A percentile compares a stretch with the other conserved stretches of the same genome.
Conservation (phyloP, 2,113 vertebrate species). For the Thymallus thymallus region DNA sequence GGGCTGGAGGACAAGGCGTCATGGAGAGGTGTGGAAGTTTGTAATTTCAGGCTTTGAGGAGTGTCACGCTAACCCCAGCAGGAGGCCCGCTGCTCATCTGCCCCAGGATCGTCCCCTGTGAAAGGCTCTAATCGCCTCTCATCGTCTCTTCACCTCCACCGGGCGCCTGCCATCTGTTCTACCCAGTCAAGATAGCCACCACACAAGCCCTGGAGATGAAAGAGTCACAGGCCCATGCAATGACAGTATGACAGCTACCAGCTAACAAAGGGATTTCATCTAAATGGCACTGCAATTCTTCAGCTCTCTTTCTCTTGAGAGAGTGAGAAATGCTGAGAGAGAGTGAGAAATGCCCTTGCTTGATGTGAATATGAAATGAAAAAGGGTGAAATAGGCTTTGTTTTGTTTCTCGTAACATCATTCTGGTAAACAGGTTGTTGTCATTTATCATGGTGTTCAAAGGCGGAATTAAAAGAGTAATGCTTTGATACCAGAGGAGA, state of each 20-base stretch:
- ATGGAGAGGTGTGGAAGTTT: conserved; percentile 25
- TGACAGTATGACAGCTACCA: conserved; percentile 13
- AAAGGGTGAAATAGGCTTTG: not conserved
- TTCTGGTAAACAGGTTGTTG: no score
- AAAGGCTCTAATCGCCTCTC: not conserved
- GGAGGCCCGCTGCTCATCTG: conserved; percentile 23
- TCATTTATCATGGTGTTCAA: no score
- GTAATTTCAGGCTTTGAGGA: conserved; percentile 34
- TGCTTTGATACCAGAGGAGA: conserved; percentile 25
- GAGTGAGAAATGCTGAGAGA: not conserved
- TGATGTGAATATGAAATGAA: not conserved
- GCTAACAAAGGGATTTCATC: not conserved
- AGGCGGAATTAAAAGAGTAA: conserved; percentile 6
- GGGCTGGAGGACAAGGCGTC: conserved; percentile 10
- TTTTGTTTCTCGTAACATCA: not conserved
- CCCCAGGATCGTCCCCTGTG: not conserved
- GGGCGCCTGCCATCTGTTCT: conserved; percentile 62
- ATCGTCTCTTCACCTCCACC: not conserved
- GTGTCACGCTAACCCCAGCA: not conserved
- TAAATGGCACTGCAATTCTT: not conserved
- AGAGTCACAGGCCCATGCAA: conserved; percentile 1
- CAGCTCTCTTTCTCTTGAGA: not conserved
- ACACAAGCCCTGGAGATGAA: conserved; percentile 51
- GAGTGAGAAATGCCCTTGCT: not conserved
- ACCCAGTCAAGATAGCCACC: conserved; percentile 56